Base-by-base conservation (phyloP, 2,113 vertebrate genomes). In the Pardalotus punctatus region DNA sequence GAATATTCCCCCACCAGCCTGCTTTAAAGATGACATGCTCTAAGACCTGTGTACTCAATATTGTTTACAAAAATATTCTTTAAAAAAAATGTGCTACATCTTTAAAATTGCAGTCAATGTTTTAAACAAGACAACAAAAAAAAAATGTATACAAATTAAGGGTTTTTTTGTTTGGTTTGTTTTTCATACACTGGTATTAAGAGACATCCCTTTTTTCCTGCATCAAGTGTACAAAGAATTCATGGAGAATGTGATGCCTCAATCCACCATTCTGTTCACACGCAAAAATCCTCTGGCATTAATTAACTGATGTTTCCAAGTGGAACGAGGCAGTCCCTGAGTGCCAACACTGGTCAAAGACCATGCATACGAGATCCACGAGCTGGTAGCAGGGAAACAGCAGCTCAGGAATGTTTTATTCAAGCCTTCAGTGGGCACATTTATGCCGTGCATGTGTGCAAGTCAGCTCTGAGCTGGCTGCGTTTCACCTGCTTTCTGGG, bases 361-460 rank as follows among this genome's bases (percentile, higher is more conserved):
- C 38, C 60, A 81, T 40, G 21, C 43, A 20, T 5, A 54, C 1
- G 3, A 12, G 11, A 40, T 27, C 31, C 23, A 48, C 7, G 42
- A 43, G 42, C 27, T 33, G 27, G 8, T 36, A 74, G 62, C 28
- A 53, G 43, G 48, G 78, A 38, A 31, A 43, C 42, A 54, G 47
- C 50, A 87, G 73, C 47, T 91, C 73, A 36, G 7, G 5, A 54
- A 23, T 16, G 31, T 28, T 65, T 69, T 12, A 69, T 15, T n/a
- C 48, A 20, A 25, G 18, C 17, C 76, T 65, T 31, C 74, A n/a
- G 31, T 0, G 2, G 48, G 62, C 45, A 48, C 33, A 7, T 43
- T 35, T 10, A 11, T 0, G 0, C 45, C 1, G 2, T 2, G 12
- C 19, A 56, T 43, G 24, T 15, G 22, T 8, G 48, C 0, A 1